Base-by-base conservation (phyloP, 2,888 invertebrate species). In the Cecidostiba fungosa region DNA sequence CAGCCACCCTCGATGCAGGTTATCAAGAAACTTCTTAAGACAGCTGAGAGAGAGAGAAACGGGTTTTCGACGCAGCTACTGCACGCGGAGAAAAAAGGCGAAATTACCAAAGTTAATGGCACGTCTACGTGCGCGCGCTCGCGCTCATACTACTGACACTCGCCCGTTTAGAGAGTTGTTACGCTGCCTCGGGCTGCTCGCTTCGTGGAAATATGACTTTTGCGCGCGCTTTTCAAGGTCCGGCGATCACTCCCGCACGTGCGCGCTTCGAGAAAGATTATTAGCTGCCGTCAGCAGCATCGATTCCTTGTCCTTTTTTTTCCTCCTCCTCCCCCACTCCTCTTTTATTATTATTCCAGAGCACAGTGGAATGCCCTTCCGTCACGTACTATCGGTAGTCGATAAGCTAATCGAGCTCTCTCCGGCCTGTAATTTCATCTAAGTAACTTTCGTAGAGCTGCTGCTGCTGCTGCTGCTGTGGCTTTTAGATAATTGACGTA, bases 301-400 rank as follows among this genome's bases (percentile, higher is more conserved):
- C 66, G 72, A 84, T 79, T 50, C 12, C 29, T 19, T 12, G 66
- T 69, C 23, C 1, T 26, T 77, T 32, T 32, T 50, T 12, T 50
- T 50, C 1, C 1, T 36, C 59, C 5, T 39, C 5, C 36, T 1
- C 6, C 69, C 16, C 5, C 12, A 5, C 76, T 50, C 70, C 50
- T 39, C 50, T 12, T 19, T 70, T 50, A 12, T 23, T 72, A 23
- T 12, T 36, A 5, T n/a, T 39, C 36, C 39, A 26, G 12, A 23
- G 5, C 72, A n/a, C 54, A 36, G 36, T 4, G 12, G 39, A 50
- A 70, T 32, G n/a, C 66, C 77, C 50, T 39, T 43, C 84, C 70
- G 26, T 70, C 76, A 77, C 87, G 77, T 78, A 85, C 59, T 79
- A 86, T 85, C 84, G 77, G 82, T 76, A 84, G 74, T 77, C 82